Conservation (phyloP, 2,888 invertebrate genomes). For the Patella caerulea region DNA sequence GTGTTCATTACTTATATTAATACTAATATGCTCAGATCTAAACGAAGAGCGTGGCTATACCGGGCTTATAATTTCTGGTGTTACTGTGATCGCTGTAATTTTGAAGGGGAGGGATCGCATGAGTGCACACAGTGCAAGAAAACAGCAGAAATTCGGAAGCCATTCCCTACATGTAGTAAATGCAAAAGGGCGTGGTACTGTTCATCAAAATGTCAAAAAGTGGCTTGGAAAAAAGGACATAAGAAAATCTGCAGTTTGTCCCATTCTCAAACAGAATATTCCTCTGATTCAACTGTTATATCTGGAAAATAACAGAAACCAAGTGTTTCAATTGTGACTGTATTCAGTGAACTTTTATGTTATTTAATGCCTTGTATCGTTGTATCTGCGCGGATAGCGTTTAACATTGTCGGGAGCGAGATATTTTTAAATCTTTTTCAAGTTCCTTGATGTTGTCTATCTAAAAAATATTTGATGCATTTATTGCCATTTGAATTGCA, state of each 20-base stretch:
- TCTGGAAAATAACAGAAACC: too few species aligned
- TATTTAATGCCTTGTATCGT: too few species aligned
- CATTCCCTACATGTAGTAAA: conserved; percentile 47
- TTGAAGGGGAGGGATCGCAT: conserved; percentile 52
- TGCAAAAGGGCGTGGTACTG: conserved; percentile 61
- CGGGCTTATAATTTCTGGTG: conserved; percentile 61
- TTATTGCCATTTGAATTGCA: too few species aligned
- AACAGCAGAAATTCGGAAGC: conserved; percentile 33
- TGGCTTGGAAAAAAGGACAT: conserved; percentile 59
- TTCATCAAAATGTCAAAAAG: conserved; percentile 52
- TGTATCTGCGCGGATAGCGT: too few species aligned
- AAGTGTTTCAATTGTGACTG: too few species aligned
- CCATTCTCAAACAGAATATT: conserved; percentile 42
- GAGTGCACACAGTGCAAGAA: conserved; percentile 50
- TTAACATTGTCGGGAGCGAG: too few species aligned
- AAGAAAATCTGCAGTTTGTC: conserved; percentile 53
- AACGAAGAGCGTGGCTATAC: conserved; percentile 49
- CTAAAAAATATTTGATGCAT: too few species aligned
- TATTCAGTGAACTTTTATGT: too few species aligned
- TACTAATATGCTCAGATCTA: conserved; percentile 39
- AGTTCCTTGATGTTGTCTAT: too few species aligned
- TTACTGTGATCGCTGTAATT: conserved; percentile 52
- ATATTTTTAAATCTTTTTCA: too few species aligned
- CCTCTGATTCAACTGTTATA: conserved; percentile 23
- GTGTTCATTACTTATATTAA: conserved; percentile 53